Evolutionary conservation across 2,797 vertebrate genomes (phyloP), one percentile per base, ranked within the genome.

Genomic region (Todus mexicanus): DNA sequence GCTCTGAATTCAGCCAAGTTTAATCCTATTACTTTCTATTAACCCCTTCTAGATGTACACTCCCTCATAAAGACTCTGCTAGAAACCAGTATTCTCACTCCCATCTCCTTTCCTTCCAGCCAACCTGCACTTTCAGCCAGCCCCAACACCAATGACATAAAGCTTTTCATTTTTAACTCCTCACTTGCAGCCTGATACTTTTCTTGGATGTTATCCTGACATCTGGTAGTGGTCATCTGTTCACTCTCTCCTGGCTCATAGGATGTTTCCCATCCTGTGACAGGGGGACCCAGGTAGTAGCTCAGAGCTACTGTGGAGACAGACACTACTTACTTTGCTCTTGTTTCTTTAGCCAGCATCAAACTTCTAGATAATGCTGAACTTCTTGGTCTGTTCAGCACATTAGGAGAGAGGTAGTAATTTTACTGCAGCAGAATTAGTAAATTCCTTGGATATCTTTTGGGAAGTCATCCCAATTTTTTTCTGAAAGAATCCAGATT

Each of bases 11-110:
- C 84, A 85, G 53, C 48, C 72, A 60, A 60, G 20, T 83, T 85
- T 85, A 91, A 80, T 92, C 72, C 48, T 87, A 74, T 77, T 87
- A 71, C 68, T 74, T 45, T 89, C 68, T 89, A 6, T 85, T 77
- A 92, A 81, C 79, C 65, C 45, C 45, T 77, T 50, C 69, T 87
- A 77, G 79, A 68, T 27, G 83, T 68, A 50, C 11, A 9, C 11
- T 76, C 51, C 56, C 47, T 92, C n/a, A n/a, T 45, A 81, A 65
- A 78, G 22, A 31, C 42, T 65, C 61, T 83, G 61, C 53, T 53
- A 35, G 53, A 83, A 50, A 71, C 61, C 1, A 3, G n/a, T 51
- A 33, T 53, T 85, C 68, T 91, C 64, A 43, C 51, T 80, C 19
- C 10, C 6, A 75, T 65, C 38, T 35, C 75, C 38, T 38, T 54